These are phyloP conservation scores for Danio jaintianensis DNA, from an alignment of 2,797 vertebrate species.

Conservation along the genomic window DNA sequence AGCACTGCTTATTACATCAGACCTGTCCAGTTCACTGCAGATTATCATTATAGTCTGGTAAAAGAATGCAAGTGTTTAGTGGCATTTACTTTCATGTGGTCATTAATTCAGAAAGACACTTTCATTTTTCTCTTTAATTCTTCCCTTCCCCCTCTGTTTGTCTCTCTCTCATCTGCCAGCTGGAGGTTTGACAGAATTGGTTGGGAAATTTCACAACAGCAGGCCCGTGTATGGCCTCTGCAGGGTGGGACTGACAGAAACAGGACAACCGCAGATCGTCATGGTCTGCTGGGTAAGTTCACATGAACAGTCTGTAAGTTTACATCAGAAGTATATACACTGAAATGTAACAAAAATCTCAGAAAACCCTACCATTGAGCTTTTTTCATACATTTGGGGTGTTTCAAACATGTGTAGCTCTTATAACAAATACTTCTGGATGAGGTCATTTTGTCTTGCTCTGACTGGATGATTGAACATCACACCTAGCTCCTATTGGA, in stretches of 20 bases:
- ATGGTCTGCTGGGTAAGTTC: constrained; percentile 82
- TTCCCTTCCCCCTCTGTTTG: constrained; percentile 24
- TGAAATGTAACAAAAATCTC: not conserved
- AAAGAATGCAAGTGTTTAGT: constrained; percentile 27
- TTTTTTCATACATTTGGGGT: not conserved
- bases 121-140: constrained; percentile 29
- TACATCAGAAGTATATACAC: not conserved
- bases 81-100: not conserved
- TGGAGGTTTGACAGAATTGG: constrained; percentile 79
- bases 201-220: constrained; percentile 75
- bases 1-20: not conserved
- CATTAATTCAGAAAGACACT: constrained; percentile 15
- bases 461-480: constrained; percentile 32
- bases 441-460: constrained; percentile 47
- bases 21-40: not conserved
- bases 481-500: constrained; percentile 34
- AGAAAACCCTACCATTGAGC: no score
- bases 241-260: constrained; percentile 70
- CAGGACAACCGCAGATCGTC: constrained; percentile 70
- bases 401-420: constrained; percentile 23
- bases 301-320: constrained; percentile 11
- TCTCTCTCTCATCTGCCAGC: constrained; percentile 63
- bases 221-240: constrained; percentile 81
- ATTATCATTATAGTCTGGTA: constrained; percentile 20
- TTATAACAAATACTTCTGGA: constrained; percentile 22